Evolutionary conservation across 2,113 vertebrate species (phyloP), one percentile per base, ranked within the genome.

Genomic region (Fulmarus glacialis): DNA sequence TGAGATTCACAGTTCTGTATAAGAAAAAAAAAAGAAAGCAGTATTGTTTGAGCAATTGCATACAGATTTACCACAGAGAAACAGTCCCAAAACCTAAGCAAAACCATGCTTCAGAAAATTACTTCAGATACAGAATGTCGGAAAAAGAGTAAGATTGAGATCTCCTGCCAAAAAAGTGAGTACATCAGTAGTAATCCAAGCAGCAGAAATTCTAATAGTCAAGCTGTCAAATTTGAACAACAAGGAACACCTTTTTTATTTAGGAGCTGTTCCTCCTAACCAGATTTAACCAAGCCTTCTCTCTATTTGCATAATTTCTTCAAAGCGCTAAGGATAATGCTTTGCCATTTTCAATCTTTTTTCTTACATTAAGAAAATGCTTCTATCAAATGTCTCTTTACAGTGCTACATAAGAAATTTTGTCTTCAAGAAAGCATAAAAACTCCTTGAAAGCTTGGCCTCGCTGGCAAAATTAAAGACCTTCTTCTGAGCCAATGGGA

Each of bases 161-260:
- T 86, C 72, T 90, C 36, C 52, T 91, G 87, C 43, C 75, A 91
- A 92, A 94, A 83, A 52, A 85, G 10, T 27, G 34, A 80, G 15
- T 24, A 70, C 34, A 23, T 87, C 63, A 87, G 60, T 42, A 62
- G 27, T 70, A 85, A 89, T 64, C n/a, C 30, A 84, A 88, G 73
- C 67, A 79, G 63, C 22, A 95, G 58, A 95, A 84, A 91, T 92
- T 90, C 77, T 77, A 87, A 91, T 47, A 94, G 34, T 82, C 67
- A 85, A 77, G 62, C 82, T 93, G 93, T 93, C 89, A 95, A 93
- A 92, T 72, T 11, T 74, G 42, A 96, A 94, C 86, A 95, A 90
- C 79, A 87, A 79, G 56, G 48, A 93, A 95, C 74, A 88, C 36
- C 58, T 74, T 58, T 60, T 89, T 78, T 83, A 71, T 86, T 96